These are phyloP conservation scores for Coccyzus lansbergi DNA, from an alignment of 2,797 vertebrate species.

Conservation along the genomic window DNA sequence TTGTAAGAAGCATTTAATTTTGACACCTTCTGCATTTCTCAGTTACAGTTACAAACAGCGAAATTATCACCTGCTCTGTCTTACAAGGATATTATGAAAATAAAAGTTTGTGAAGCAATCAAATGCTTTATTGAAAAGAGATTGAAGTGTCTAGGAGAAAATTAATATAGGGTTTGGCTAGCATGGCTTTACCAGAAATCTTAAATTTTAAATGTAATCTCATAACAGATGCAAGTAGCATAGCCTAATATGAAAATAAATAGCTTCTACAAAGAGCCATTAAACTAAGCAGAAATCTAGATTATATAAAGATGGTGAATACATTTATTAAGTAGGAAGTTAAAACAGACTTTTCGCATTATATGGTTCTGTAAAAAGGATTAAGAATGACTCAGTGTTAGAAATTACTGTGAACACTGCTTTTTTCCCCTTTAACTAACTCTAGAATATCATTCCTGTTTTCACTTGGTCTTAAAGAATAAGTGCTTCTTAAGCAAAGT, in stretches of 20 bases:
- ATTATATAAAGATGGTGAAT: background rate
- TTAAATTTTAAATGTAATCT: conserved; percentile 8
- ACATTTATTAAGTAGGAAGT: background rate
- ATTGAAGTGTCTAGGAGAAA: background rate
- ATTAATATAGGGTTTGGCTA: background rate
- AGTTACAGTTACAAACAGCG: background rate
- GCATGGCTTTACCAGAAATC: conserved; percentile 15
- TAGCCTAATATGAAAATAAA: background rate
- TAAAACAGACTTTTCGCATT: background rate
- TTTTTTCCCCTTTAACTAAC: background rate
- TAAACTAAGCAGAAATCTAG: background rate
- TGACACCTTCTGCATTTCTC: background rate
- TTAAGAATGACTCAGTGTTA: background rate
- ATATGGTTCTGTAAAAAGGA: background rate
- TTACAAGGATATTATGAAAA: background rate
- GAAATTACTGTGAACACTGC: background rate
- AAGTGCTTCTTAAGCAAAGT: background rate
- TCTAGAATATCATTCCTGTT: background rate
- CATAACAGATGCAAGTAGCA: background rate
- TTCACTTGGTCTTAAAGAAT: background rate
- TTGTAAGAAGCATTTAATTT: background rate
- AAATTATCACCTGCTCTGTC: background rate
- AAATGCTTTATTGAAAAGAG: background rate
- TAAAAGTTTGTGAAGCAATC: background rate
- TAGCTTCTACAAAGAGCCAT: background rate